Conservation (phyloP, 2,113 vertebrate species). For the Eudorcas thomsonii region DNA sequence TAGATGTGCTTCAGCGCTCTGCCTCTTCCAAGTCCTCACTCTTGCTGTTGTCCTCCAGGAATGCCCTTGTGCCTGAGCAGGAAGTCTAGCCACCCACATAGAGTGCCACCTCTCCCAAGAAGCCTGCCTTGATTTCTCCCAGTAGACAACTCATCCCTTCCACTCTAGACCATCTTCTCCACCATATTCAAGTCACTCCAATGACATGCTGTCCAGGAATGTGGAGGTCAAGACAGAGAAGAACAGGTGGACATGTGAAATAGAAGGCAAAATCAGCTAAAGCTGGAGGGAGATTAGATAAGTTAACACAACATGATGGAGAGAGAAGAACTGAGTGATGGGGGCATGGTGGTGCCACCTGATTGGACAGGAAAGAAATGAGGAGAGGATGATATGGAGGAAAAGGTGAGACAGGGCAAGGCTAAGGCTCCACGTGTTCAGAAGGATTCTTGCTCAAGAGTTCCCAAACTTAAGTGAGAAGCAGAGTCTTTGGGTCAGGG, state of each 20-base stretch:
- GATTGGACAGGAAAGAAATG: not conserved
- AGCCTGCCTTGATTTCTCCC: not conserved
- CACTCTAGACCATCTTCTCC: not conserved
- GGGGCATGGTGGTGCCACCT: too few species aligned
- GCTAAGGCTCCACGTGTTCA: not conserved
- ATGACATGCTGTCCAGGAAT: fast-evolving
- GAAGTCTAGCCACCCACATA: not conserved
- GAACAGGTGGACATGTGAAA: not conserved
- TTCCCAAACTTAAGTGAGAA: not conserved
- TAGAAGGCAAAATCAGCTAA: not conserved
- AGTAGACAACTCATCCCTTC: not conserved
- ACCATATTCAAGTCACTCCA: not conserved
- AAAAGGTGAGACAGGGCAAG: not conserved
- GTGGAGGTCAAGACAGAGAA: not conserved
- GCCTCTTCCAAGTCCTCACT: not conserved
- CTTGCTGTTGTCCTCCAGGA: not conserved
- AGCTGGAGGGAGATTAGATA: not conserved
- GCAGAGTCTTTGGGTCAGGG: not conserved
- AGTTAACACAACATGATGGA: not conserved
- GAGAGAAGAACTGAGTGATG: not conserved
- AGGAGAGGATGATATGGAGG: not conserved
- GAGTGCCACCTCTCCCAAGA: not conserved
- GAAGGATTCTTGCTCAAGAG: not conserved
- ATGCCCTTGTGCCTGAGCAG: not conserved
- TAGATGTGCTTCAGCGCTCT: not conserved